A percentile compares a stretch with the other conserved stretches of the same genome.
phyloP scores from a whole-genome alignment of 2,888 invertebrate species.

The Troglohyphantes excavatus region DNA sequence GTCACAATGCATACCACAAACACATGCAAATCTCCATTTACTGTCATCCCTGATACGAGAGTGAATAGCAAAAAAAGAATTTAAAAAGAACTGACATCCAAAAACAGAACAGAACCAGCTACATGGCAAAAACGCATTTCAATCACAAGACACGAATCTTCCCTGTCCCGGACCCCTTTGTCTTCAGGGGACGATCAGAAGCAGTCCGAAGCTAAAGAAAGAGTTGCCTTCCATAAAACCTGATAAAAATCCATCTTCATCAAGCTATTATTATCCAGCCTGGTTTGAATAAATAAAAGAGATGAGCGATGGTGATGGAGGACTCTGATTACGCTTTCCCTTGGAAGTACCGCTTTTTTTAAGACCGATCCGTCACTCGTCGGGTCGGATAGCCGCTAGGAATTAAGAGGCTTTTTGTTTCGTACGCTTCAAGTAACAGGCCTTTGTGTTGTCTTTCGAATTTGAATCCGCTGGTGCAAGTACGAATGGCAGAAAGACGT shows the following conservation, averaged over 20 bases:
- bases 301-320: constrained; percentile 35
- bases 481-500: background rate
- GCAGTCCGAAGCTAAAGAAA: background rate
- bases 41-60: background rate
- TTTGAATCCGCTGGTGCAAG: background rate
- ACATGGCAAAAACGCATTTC: background rate
- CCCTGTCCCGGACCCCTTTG: background rate
- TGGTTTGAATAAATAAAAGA: constrained; percentile 50
- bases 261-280: constrained; percentile 31
- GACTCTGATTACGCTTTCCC: constrained; percentile 8
- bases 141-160: background rate
- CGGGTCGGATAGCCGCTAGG: background rate
- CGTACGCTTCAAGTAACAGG: background rate
- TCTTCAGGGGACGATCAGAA: background rate
- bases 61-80: background rate
- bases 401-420: background rate
- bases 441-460: background rate
- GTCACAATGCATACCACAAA: background rate
- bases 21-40: background rate
- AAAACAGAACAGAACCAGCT: background rate
- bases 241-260: constrained; percentile 46
- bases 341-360: background rate
- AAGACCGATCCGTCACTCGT: background rate
- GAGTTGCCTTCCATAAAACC: background rate
- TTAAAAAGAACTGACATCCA: background rate